Evolutionary conservation across 2,888 invertebrate genomes (phyloP), one percentile per base, ranked within the genome.

Genomic region (Alloplasta piceator): DNA sequence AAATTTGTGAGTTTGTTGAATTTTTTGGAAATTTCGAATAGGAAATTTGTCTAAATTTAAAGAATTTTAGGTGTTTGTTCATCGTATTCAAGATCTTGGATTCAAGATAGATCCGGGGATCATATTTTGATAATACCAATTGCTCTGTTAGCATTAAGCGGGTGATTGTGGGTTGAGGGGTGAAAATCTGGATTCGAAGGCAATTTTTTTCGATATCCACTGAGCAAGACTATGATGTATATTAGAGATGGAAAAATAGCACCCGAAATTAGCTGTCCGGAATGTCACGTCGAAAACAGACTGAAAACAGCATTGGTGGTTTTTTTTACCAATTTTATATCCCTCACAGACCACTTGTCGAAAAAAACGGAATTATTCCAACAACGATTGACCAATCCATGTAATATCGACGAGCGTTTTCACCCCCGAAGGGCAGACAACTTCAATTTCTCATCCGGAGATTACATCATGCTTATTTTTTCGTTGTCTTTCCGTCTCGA

Each of bases 181-280:
- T 26, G 26, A 26, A 26, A 26, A 26, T 26, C 26, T 26, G 26
- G 26, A 26, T 26, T 26, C 26, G 26, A 26, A 26, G 26, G 26
- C 26, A 26, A 26, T 26, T 26, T 26, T 26, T 26, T 26, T 26
- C 26, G 26, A 26, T 26, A 26, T 26, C 26, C 26, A 1, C 26
- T 26, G 26, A 26, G 26, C 26, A 26, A 1, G 26, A 26, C 26
- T 1, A 26, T 26, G 26, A 26, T 16, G 9, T 43, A 46, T 10
- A 41, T 58, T 41, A 14, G 41, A 46, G 41, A 14, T 63, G 52
- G 56, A 38, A 60, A 56, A 63, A 61, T 72, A 16, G 81, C 84
- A 82, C 83, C 26, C 84, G 86, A 88, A 89, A 89, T 89, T 88
- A 87, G 84, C 87, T 88, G 85, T 85, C 87, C 83, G 80, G 66